These are phyloP conservation scores for Bambusicola thoracicus DNA, from an alignment of 2,113 vertebrate genomes.

Conservation along the genomic window DNA sequence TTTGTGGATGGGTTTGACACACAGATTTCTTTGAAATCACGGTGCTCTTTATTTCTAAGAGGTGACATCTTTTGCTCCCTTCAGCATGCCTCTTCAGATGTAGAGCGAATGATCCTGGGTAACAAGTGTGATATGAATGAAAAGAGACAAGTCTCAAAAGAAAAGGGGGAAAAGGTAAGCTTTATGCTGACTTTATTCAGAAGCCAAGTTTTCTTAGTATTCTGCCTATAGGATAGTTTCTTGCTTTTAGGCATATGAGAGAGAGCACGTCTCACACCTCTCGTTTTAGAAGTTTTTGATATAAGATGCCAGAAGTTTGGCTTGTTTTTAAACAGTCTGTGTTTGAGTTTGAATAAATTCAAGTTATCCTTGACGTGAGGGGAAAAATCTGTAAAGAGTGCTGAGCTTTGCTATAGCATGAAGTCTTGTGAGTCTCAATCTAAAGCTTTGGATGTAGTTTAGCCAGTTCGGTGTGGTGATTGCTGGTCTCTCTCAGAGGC, in stretches of 20 bases:
- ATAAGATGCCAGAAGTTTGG: background rate
- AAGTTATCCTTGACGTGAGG: background rate
- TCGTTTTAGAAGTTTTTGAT: background rate
- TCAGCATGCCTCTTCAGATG: slow-evolving; percentile 96
- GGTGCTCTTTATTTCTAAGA: background rate
- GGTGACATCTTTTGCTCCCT: background rate
- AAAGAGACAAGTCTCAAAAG: slow-evolving; percentile 96
- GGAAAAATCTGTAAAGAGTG: background rate
- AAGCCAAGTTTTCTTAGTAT: background rate
- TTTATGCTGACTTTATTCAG: background rate
- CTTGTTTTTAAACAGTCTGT: background rate
- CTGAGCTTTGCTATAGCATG: background rate
- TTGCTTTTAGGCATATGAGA: background rate
- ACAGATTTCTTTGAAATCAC: background rate
- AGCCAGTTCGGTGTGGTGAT: fast-evolving
- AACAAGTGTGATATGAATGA: slow-evolving; percentile 99
- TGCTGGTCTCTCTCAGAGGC: background rate
- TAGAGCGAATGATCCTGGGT: slow-evolving; percentile 96
- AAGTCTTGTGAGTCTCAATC: background rate
- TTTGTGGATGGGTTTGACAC: background rate
- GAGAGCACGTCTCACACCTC: background rate
- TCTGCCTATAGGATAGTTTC: background rate
- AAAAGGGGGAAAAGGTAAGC: slow-evolving; percentile 94
- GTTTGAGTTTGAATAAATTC: background rate
- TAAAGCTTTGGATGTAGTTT: background rate